Evolutionary conservation across 2,888 invertebrate species (phyloP).

Genomic region (Smittia aterrima): DNA sequence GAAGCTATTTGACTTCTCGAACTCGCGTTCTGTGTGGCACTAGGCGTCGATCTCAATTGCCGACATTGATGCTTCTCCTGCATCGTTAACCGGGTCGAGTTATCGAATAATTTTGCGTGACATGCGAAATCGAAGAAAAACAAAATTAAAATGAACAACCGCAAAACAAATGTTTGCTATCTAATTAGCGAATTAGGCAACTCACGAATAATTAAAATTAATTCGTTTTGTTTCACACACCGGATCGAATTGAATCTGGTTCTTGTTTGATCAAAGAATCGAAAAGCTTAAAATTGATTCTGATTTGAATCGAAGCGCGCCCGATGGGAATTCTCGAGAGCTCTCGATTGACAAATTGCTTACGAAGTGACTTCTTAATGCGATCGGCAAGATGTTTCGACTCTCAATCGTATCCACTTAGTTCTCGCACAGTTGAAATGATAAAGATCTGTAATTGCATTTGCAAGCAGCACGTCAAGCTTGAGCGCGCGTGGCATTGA

Average conservation of each 20-base stretch:
- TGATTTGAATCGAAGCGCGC: too few relatives aligned
- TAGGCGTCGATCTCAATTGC: background rate
- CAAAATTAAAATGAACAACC: background rate
- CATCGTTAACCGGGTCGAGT: background rate
- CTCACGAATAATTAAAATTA: too few relatives aligned
- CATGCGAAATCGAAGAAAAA: background rate
- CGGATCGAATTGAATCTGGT: too few relatives aligned
- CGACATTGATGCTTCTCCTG: background rate
- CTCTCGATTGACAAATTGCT: background rate
- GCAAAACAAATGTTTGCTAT: background rate
- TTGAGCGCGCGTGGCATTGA: constrained; percentile 14
- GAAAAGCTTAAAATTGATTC: too few relatives aligned
- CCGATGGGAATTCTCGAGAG: background rate
- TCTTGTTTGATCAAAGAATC: too few relatives aligned
- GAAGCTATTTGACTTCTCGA: constrained; percentile 1
- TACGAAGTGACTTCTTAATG: background rate
- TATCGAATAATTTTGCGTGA: background rate
- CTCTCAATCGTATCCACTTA: too few relatives aligned
- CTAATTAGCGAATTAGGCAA: too few relatives aligned
- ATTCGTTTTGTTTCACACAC: too few relatives aligned
- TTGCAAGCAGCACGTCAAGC: constrained; percentile 13
- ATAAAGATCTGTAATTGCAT: constrained; percentile 38
- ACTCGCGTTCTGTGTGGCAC: background rate
- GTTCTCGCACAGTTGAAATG: constrained; percentile 21
- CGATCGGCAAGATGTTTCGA: background rate